These are phyloP conservation scores for Bhutanitis thaidina DNA, from an alignment of 2,888 invertebrate species.

Conservation along the genomic window DNA sequence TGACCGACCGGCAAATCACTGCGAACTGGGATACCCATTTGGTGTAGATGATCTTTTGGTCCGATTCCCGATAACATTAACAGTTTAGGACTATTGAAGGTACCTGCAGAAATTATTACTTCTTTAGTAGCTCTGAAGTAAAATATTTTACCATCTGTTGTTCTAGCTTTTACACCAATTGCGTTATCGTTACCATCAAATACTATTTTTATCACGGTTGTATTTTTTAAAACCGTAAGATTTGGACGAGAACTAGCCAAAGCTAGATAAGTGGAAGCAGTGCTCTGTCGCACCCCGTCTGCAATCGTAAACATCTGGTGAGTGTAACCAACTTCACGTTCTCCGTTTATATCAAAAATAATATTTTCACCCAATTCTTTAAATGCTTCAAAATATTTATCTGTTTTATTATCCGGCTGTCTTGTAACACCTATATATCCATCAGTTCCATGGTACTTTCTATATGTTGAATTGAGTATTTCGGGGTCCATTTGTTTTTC, in stretches of 20 bases:
- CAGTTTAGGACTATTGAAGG: conserved; percentile 39
- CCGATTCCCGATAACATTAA: conserved; percentile 47
- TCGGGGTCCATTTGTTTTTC: conserved; percentile 32
- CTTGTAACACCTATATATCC: conserved; percentile 31
- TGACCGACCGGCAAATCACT: conserved; percentile 41
- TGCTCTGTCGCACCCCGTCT: conserved; percentile 47
- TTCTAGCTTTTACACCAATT: conserved; percentile 29
- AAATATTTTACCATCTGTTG: conserved; percentile 8
- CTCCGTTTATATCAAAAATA: conserved; percentile 50
- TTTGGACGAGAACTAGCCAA: conserved; percentile 52
- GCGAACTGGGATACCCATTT: conserved; percentile 31
- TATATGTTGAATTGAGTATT: conserved; percentile 25
- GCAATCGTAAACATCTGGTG: conserved; percentile 57
- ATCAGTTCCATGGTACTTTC: conserved; percentile 29
- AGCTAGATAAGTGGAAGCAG: conserved; percentile 36
- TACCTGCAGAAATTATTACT: conserved; percentile 42
- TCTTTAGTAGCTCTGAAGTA: conserved; percentile 34
- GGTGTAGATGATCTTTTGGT: conserved; percentile 34
- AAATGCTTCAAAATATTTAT: conserved; percentile 43
- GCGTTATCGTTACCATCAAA: conserved; percentile 32
- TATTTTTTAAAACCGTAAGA: conserved; percentile 59
- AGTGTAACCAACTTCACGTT: conserved; percentile 56
- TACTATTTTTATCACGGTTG: conserved; percentile 30
- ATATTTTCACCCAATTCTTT: conserved; percentile 51
- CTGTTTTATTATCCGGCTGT: conserved; percentile 21